A percentile compares a stretch with the other conserved stretches of the same genome.
Conservation (phyloP, 2,113 vertebrate genomes). For the Brachirus orientalis region DNA sequence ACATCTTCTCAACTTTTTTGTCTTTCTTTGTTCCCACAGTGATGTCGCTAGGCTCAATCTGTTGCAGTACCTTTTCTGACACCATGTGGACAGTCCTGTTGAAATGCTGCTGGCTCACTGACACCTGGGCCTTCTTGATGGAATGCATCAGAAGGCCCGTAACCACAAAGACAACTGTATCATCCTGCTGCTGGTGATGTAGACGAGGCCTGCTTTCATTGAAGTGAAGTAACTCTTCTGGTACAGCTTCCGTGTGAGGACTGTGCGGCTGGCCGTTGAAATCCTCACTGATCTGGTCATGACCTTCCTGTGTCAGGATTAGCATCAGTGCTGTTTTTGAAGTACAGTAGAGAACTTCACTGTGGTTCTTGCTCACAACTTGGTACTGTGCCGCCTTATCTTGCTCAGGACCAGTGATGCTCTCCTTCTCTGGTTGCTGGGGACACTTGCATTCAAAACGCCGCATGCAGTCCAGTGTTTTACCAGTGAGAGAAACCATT, state of each 20-base stretch:
- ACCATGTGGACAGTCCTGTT: not conserved
- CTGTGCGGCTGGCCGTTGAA: not conserved
- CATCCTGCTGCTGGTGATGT: not conserved
- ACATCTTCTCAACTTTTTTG: not conserved
- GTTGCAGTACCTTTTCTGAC: not conserved
- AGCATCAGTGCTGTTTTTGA: not conserved
- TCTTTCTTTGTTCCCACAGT: not conserved
- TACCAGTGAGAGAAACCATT: not conserved
- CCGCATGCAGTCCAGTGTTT: not conserved
- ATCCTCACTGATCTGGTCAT: not conserved
- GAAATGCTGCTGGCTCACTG: not conserved
- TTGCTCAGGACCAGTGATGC: not conserved
- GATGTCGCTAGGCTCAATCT: not conserved
- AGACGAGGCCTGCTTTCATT: not conserved
- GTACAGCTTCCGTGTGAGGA: not conserved
- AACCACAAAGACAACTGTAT: not conserved
- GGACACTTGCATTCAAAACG: not conserved
- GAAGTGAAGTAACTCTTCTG: not conserved
- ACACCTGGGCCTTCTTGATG: not conserved
- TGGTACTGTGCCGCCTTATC: not conserved
- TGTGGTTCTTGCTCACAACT: not conserved
- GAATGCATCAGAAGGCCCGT: not conserved
- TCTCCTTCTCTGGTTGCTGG: not conserved
- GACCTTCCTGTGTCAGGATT: not conserved
- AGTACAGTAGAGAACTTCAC: not conserved